phyloP scores from a whole-genome alignment of 2,113 vertebrate genomes.

The Typhlomys cinereus region DNA sequence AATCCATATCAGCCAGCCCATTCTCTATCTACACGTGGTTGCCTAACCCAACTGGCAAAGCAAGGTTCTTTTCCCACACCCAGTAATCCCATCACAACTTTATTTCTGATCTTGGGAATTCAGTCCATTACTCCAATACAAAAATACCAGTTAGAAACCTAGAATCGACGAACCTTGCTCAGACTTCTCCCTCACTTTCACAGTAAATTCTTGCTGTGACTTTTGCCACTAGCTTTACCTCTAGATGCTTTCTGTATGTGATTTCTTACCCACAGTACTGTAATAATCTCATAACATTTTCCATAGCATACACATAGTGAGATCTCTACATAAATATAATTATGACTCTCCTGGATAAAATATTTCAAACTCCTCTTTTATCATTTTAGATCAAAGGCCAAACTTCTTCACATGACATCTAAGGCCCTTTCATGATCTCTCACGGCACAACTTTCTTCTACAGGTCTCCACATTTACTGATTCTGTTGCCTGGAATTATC shows the following conservation, averaged over 20 bases:
- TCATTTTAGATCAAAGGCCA: constrained; percentile 8
- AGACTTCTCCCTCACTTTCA: not conserved
- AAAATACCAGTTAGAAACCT: constrained; percentile 10
- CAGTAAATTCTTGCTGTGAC: not conserved
- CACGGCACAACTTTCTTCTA: not conserved
- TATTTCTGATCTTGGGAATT: not conserved
- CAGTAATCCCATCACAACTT: not conserved
- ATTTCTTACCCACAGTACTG: not conserved
- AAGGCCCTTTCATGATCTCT: not conserved
- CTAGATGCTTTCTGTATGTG: not conserved
- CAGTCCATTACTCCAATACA: not conserved
- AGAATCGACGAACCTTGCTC: not conserved
- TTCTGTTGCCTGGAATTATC: constrained; percentile 5
- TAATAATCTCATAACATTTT: not conserved
- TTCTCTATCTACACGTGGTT: not conserved
- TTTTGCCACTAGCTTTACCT: not conserved
- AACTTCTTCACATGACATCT: not conserved
- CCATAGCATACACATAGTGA: not conserved
- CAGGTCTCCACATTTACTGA: not conserved
- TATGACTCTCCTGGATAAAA: constrained; percentile 3
- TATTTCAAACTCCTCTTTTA: constrained; percentile 1
- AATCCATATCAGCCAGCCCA: not conserved
- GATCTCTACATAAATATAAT: not conserved
- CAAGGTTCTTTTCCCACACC: too few relatives aligned
- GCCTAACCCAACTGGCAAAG: too few relatives aligned